Conservation (phyloP, 2,113 vertebrate genomes). For the Scatophagus argus region DNA sequence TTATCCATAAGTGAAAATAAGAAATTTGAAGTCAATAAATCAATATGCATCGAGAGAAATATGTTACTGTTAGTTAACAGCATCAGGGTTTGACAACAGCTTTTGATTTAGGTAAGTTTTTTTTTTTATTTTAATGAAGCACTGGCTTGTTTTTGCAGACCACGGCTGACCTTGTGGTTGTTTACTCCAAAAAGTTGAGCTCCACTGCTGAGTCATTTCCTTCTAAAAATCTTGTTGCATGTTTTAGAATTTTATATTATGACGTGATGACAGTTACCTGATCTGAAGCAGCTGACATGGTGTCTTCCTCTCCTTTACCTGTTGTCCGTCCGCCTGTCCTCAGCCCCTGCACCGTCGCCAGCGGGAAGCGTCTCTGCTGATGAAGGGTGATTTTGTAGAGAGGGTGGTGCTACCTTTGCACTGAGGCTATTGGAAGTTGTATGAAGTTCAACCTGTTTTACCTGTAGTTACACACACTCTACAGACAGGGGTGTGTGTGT, state of each 20-base stretch:
- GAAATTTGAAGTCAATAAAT: not conserved
- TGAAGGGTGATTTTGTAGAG: constrained; percentile 59
- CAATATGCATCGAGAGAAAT: not conserved
- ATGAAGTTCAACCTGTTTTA: constrained; percentile 15
- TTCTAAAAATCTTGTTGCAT: not conserved
- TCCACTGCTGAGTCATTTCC: not conserved
- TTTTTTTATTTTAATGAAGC: not conserved
- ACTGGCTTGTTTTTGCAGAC: not conserved
- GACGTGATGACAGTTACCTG: constrained; percentile 66
- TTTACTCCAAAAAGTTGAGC: constrained; percentile 35
- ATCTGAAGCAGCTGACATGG: constrained; percentile 71
- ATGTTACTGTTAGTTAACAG: not conserved
- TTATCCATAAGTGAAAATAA: not conserved
- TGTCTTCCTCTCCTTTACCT: constrained; percentile 21
- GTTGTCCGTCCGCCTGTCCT: not conserved
- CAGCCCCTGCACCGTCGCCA: not conserved
- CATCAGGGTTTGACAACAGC: not conserved
- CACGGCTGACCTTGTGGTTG: not conserved
- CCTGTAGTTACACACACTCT: no score
- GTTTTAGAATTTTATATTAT: not conserved
- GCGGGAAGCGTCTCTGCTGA: not conserved
- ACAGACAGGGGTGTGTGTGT: no score
- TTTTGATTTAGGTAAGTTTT: not conserved
- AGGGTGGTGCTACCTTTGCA: constrained; percentile 48
- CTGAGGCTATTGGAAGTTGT: not conserved